Evolutionary conservation across 2,797 vertebrate species (phyloP).

Genomic region (Paedocypris micromegethes): DNA sequence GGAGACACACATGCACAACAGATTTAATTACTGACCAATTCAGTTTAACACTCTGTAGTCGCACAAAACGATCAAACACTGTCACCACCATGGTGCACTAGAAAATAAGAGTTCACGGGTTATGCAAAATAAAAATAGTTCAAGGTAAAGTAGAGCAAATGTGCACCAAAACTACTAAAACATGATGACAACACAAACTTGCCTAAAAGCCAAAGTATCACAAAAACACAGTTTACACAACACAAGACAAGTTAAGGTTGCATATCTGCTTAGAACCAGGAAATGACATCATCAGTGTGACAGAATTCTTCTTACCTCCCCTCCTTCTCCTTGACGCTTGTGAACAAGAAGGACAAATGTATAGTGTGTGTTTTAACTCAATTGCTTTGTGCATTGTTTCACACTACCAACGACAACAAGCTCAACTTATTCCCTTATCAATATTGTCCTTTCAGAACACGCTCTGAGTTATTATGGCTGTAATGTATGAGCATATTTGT

Average conservation of each 20-base stretch:
- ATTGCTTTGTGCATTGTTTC: not conserved
- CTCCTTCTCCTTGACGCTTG: constrained; percentile 85
- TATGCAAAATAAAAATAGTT: constrained; percentile 6
- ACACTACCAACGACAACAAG: too few relatives aligned
- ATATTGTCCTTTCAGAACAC: too few relatives aligned
- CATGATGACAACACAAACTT: not conserved
- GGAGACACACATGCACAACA: constrained; percentile 28
- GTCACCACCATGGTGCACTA: not conserved
- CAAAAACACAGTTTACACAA: constrained; percentile 18
- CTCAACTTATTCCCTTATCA: too few relatives aligned
- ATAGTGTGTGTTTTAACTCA: constrained; percentile 21
- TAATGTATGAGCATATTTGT: not conserved
- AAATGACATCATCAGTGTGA: constrained; percentile 29
- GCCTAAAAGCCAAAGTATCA: not conserved
- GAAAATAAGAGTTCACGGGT: constrained; percentile 19
- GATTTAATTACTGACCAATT: not conserved
- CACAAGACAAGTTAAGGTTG: constrained; percentile 21
- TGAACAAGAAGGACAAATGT: constrained; percentile 56
- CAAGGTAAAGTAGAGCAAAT: constrained; percentile 9
- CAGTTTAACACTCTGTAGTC: not conserved
- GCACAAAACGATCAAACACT: constrained; percentile 3
- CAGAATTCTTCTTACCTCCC: constrained; percentile 73
- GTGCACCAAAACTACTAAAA: constrained; percentile 17
- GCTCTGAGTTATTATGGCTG: too few relatives aligned
- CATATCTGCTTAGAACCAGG: constrained; percentile 21